These are phyloP conservation scores for Omphaloscelis lunosa DNA, from an alignment of 2,888 invertebrate species.

Conservation along the genomic window DNA sequence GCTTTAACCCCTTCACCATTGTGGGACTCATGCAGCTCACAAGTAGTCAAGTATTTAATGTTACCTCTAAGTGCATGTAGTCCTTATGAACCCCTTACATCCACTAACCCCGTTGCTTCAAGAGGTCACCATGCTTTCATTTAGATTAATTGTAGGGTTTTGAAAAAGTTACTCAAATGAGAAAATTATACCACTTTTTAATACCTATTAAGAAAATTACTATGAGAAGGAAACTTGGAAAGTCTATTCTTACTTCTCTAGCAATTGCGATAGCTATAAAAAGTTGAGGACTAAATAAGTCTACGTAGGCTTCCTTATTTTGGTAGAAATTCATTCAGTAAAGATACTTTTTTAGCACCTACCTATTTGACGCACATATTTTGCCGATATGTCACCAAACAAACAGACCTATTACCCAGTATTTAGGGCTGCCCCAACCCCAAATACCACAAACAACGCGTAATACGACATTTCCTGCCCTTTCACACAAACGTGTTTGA, in stretches of 20 bases:
- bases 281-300: background rate
- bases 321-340: background rate
- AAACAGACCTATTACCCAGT: conserved; percentile 24
- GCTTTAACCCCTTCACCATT: background rate
- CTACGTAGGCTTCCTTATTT: background rate
- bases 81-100: conserved; percentile 12
- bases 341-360: background rate
- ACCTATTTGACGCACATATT: background rate
- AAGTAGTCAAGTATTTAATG: conserved; percentile 41
- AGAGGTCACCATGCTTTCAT: conserved; percentile 3
- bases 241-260: background rate
- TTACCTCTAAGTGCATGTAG: conserved; percentile 31
- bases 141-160: background rate
- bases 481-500: conserved; percentile 52
- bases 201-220: background rate
- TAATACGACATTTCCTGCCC: conserved; percentile 64
- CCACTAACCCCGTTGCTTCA: conserved; percentile 12
- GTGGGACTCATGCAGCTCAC: background rate
- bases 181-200: too few species aligned
- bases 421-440: conserved; percentile 30
- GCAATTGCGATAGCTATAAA: background rate
- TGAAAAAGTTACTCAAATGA: conserved; percentile 1
- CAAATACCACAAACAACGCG: conserved; percentile 44
- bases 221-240: background rate
- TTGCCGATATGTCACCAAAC: background rate